These are phyloP conservation scores for Zoanthus sansibaricus DNA, from an alignment of 92 coral and sea anemone genomes.

Conservation along the genomic window DNA sequence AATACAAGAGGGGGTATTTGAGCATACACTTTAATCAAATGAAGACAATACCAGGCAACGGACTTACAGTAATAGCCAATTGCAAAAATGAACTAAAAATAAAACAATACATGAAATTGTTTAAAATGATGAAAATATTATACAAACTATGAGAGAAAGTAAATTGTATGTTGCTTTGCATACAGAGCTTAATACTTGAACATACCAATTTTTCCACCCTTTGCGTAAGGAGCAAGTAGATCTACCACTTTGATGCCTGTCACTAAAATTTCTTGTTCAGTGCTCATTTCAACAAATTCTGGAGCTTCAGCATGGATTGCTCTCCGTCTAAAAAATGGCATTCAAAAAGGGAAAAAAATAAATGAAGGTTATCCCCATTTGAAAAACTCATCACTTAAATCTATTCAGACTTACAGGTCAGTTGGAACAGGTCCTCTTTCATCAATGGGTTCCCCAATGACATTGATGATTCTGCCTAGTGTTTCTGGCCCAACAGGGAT, in stretches of 20 bases:
- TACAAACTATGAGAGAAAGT: no score
- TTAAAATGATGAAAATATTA: no score
- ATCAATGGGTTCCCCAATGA: conserved; percentile 97
- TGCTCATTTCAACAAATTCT: conserved; percentile 98
- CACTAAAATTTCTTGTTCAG: conserved; percentile 96
- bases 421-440: conserved; percentile 97
- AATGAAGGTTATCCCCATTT: no score
- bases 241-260: conserved; percentile 99
- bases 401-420: conserved; percentile 74
- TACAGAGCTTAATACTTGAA: neutral
- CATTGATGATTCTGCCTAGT: conserved; percentile 95
- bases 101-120: no score
- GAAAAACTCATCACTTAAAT: neutral
- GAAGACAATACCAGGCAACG: no score
- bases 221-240: conserved; percentile 96
- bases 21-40: no score
- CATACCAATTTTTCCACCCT: conserved; percentile 99
- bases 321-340: conserved; percentile 69
- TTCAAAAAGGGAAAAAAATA: no score
- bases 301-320: conserved; percentile 99
- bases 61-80: no score
- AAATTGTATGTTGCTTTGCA: no score
- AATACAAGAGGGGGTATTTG: no score
- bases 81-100: no score
- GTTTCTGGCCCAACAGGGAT: conserved; percentile 99